Evolutionary conservation across 1,140 invertebrate genomes (phyloP).

Genomic region (Bombus affinis): DNA sequence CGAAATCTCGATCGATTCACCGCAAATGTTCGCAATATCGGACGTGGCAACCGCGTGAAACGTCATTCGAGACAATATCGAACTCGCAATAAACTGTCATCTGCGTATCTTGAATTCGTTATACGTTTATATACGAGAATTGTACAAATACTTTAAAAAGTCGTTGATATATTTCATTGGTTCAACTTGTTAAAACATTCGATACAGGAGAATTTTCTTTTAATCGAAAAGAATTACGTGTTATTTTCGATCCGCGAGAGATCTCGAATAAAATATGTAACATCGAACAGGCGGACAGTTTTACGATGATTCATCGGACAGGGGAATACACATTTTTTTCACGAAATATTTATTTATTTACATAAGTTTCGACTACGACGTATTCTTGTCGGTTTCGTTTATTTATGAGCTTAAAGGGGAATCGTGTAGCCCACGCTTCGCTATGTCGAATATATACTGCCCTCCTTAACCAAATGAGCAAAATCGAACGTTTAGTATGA

Average conservation of each 20-base stretch:
- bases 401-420: slow-evolving; percentile 55
- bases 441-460: slow-evolving; percentile 50
- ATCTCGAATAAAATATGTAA: slow-evolving; percentile 32
- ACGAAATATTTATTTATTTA: slow-evolving; percentile 45
- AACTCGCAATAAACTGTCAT: slow-evolving; percentile 20
- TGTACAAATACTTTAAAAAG: not conserved
- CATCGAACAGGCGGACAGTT: slow-evolving; percentile 41
- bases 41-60: not conserved
- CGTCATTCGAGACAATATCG: slow-evolving; percentile 65
- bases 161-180: not conserved
- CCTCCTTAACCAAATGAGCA: slow-evolving; percentile 49
- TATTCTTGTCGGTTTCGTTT: slow-evolving; percentile 68
- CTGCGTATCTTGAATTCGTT: too few relatives aligned
- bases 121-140: slow-evolving; percentile 6
- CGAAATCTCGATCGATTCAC: slow-evolving; percentile 51
- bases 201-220: not conserved
- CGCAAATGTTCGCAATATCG: slow-evolving; percentile 64
- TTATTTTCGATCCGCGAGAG: slow-evolving; percentile 24
- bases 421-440: slow-evolving; percentile 62
- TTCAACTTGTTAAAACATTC: not conserved
- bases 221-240: slow-evolving; percentile 11
- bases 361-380: slow-evolving; percentile 40
- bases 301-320: slow-evolving; percentile 56
- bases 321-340: slow-evolving; percentile 32
- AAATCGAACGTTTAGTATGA: slow-evolving; percentile 33